These are phyloP conservation scores for Pterocles orientalis DNA, from an alignment of 2,113 vertebrate species.

Conservation along the genomic window DNA sequence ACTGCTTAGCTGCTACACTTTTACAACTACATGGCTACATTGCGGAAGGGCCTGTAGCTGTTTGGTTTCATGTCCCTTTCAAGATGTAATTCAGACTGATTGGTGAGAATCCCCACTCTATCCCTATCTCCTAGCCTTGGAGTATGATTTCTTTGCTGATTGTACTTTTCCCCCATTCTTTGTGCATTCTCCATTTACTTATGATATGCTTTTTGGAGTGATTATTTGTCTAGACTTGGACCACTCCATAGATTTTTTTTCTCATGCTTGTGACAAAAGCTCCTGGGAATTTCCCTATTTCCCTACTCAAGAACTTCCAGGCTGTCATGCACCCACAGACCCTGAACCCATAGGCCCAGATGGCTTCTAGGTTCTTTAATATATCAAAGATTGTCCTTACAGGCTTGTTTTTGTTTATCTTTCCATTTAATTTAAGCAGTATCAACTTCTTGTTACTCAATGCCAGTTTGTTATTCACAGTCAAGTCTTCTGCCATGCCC, in stretches of 20 bases:
- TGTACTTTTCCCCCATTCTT: neutral
- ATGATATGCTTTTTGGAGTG: neutral
- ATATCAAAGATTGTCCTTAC: neutral
- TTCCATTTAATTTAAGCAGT: neutral
- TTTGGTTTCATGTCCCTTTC: neutral
- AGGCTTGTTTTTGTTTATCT: neutral
- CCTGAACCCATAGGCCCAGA: neutral
- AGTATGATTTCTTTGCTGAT: neutral
- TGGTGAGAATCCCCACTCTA: neutral
- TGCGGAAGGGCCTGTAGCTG: neutral
- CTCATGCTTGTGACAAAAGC: neutral
- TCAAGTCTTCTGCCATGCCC: neutral
- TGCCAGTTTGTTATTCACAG: neutral
- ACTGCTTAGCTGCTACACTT: neutral
- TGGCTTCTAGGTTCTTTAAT: neutral
- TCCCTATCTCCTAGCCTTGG: neutral
- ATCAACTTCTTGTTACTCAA: neutral
- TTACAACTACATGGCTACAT: neutral
- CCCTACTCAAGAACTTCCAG: neutral
- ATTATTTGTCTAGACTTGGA: neutral
- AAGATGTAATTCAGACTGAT: neutral
- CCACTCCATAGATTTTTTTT: neutral
- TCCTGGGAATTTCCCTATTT: neutral
- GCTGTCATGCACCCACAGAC: accelerated
- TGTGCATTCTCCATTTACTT: neutral